Evolutionary conservation across 2,113 vertebrate genomes (phyloP).

Genomic region (Anoura caudifer): DNA sequence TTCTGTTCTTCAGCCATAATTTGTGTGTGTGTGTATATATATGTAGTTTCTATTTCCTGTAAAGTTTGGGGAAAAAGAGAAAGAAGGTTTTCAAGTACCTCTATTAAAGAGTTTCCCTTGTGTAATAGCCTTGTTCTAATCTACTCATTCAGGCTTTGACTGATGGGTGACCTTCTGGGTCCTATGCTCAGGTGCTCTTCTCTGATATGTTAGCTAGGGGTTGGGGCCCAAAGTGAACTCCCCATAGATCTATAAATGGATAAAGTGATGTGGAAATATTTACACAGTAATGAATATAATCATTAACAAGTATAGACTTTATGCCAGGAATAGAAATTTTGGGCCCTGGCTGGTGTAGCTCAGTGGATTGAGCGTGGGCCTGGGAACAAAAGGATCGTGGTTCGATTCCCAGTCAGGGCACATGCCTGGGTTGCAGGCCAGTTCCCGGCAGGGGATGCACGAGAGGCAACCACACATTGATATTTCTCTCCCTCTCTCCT

Average conservation of each 20-base stretch:
- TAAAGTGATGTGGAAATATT: background rate
- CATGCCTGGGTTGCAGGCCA: too few species aligned
- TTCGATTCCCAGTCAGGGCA: too few species aligned
- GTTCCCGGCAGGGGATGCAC: too few species aligned
- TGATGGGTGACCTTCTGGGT: background rate
- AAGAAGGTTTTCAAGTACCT: background rate
- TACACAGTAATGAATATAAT: background rate
- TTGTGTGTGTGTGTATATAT: background rate
- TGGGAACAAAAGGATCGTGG: too few species aligned
- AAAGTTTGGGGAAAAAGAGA: background rate
- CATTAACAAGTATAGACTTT: background rate
- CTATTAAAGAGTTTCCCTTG: background rate
- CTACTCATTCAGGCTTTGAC: background rate
- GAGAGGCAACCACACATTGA: too few species aligned
- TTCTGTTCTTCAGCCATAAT: background rate
- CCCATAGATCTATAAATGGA: background rate
- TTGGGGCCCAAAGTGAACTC: background rate
- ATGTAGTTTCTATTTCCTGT: background rate
- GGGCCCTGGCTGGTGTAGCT: too few species aligned
- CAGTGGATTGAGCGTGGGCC: too few species aligned
- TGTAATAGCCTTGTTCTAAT: background rate
- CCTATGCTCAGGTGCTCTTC: background rate
- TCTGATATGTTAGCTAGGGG: background rate
- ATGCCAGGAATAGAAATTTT: background rate
- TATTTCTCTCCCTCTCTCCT: too few species aligned